Percentiles rank a stretch among this genome's conserved stretches.
phyloP scores from a whole-genome alignment of 2,888 invertebrate genomes.

The Strigamia crassipes region DNA sequence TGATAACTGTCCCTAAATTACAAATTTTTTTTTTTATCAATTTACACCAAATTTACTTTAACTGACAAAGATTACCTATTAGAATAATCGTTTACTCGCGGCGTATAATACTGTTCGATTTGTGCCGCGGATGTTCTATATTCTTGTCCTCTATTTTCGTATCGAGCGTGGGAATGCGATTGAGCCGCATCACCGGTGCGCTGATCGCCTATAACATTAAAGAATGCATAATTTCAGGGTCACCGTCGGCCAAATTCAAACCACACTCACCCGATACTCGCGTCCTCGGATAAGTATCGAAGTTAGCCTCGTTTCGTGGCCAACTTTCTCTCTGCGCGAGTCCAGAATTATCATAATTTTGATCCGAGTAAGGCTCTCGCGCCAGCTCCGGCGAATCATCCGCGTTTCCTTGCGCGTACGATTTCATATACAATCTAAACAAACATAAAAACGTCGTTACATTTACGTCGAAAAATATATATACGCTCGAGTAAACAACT shows the following conservation, averaged over 20 bases:
- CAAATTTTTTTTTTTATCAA: neutral
- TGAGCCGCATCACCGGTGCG: neutral
- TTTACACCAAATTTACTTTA: neutral
- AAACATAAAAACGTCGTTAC: neutral
- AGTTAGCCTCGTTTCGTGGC: conserved; percentile 12
- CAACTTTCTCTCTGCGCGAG: neutral
- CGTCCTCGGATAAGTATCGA: neutral
- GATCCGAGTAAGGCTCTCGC: neutral
- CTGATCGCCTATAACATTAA: neutral
- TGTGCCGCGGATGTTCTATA: neutral
- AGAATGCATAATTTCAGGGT: no score
- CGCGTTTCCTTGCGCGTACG: neutral
- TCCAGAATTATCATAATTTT: neutral
- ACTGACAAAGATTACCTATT: neutral
- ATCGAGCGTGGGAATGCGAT: conserved; percentile 1
- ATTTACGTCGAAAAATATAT: no score
- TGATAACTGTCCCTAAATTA: neutral
- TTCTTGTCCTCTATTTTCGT: neutral
- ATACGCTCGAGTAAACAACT: neutral
- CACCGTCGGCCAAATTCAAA: no score
- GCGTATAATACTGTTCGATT: neutral
- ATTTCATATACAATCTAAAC: neutral
- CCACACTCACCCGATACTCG: neutral
- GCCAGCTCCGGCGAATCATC: neutral
- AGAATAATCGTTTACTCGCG: neutral